phyloP scores from a whole-genome alignment of 2,113 vertebrate genomes.

The Pheucticus melanocephalus region DNA sequence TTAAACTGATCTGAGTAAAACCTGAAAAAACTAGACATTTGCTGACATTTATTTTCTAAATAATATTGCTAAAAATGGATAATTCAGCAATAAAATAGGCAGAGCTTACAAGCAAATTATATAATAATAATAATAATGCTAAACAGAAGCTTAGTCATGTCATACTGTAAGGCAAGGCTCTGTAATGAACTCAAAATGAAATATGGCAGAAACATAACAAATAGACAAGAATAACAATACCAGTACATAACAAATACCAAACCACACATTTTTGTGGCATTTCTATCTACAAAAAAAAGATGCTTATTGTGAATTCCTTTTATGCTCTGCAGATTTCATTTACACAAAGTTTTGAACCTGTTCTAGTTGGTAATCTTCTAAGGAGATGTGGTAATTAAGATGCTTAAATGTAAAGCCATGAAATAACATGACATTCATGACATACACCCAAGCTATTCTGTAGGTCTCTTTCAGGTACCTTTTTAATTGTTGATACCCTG shows the following conservation, averaged over 20 bases:
- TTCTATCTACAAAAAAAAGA: neutral
- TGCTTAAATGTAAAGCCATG: slow-evolving; percentile 13
- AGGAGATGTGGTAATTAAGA: neutral
- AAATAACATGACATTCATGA: neutral
- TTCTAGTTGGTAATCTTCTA: neutral
- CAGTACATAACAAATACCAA: neutral
- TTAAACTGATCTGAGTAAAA: neutral
- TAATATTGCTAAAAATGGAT: neutral
- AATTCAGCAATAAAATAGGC: neutral
- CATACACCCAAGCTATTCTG: neutral
- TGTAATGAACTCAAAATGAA: neutral
- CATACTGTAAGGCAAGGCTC: neutral
- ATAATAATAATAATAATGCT: neutral
- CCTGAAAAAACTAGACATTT: neutral
- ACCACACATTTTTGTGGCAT: neutral
- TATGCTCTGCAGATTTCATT: neutral
- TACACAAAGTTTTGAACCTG: neutral
- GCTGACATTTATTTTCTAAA: neutral
- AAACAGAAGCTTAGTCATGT: neutral
- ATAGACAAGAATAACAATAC: neutral
- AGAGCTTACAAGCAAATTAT: neutral
- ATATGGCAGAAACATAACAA: neutral
- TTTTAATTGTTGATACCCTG: neutral
- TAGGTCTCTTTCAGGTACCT: neutral
- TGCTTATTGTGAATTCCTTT: neutral